Percentiles rank a stretch among this genome's conserved stretches.
These are phyloP conservation scores for Cheirogaleus medius DNA, from an alignment of 2,113 vertebrate species.

Conservation along the genomic window DNA sequence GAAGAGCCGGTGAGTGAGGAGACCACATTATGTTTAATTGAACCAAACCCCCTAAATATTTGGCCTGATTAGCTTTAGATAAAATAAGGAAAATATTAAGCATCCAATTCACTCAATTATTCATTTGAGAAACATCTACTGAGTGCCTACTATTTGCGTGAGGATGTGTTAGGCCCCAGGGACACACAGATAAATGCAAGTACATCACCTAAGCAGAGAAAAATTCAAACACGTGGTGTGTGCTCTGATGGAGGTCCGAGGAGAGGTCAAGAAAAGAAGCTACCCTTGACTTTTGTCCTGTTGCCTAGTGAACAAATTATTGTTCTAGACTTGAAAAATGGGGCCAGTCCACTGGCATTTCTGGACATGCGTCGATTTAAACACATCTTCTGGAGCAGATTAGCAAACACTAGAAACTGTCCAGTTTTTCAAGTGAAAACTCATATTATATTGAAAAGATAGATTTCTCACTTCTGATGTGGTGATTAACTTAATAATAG, in stretches of 20 bases:
- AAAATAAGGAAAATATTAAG: background rate
- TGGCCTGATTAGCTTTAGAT: background rate
- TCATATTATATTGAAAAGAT: slow-evolving; percentile 62
- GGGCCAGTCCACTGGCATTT: background rate
- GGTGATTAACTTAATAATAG: slow-evolving; percentile 75
- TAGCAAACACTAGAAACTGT: background rate
- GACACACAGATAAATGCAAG: background rate
- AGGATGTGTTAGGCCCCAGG: background rate
- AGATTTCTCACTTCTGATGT: slow-evolving; percentile 58
- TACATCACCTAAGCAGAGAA: background rate
- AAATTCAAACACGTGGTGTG: accelerated
- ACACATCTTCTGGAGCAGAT: slow-evolving; percentile 41
- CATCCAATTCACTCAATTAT: background rate
- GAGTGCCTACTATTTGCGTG: background rate
- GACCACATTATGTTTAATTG: background rate
- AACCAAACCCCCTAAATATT: background rate
- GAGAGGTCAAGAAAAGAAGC: background rate
- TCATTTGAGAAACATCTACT: background rate
- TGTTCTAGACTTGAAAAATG: background rate
- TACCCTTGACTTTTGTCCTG: background rate
- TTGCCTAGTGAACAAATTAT: background rate
- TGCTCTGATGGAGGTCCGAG: background rate
- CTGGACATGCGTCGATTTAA: background rate
- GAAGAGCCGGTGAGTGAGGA: background rate
- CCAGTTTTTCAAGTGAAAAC: slow-evolving; percentile 48